A percentile compares a stretch with the other conserved stretches of the same genome.
These are phyloP conservation scores for Ceraclea dissimilis DNA, from an alignment of 2,888 invertebrate species.

Conservation along the genomic window DNA sequence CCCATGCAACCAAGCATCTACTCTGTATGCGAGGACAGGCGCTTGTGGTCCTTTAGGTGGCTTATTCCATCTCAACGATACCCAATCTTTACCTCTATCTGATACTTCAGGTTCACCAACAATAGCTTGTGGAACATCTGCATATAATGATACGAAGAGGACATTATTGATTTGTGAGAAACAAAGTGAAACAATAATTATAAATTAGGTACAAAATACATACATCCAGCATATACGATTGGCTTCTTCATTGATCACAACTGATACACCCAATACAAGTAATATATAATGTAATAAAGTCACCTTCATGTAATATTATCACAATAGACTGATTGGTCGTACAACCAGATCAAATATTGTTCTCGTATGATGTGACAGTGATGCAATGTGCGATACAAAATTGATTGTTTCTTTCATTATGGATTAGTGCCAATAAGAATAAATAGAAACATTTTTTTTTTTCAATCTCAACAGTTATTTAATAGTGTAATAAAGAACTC, in stretches of 20 bases:
- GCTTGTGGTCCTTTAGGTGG: conserved; percentile 60
- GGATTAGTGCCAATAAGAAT: not conserved
- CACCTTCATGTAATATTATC: not conserved
- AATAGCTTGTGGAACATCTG: conserved; percentile 78
- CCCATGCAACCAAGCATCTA: conserved; percentile 74
- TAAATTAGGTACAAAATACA: too few relatives aligned
- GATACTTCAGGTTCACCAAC: conserved; percentile 65
- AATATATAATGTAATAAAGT: too few relatives aligned
- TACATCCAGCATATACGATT: not conserved
- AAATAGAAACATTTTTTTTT: not conserved
- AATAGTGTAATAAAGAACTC: too few relatives aligned
- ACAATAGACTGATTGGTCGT: not conserved
- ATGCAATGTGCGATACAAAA: not conserved
- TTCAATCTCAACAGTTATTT: not conserved
- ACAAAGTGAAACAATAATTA: too few relatives aligned
- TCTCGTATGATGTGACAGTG: not conserved
- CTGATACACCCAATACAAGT: too few relatives aligned
- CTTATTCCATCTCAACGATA: conserved; percentile 78
- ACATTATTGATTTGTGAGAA: not conserved
- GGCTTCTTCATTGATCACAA: not conserved
- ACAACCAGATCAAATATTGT: not conserved
- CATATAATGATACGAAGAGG: conserved; percentile 29
- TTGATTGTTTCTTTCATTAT: not conserved
- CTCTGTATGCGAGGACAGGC: conserved; percentile 73
- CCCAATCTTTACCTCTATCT: conserved; percentile 80